A percentile compares a stretch with the other conserved stretches of the same genome.
These are phyloP conservation scores for Lepeophtheirus nordmannii DNA, from an alignment of 2,888 invertebrate species.

Conservation along the genomic window DNA sequence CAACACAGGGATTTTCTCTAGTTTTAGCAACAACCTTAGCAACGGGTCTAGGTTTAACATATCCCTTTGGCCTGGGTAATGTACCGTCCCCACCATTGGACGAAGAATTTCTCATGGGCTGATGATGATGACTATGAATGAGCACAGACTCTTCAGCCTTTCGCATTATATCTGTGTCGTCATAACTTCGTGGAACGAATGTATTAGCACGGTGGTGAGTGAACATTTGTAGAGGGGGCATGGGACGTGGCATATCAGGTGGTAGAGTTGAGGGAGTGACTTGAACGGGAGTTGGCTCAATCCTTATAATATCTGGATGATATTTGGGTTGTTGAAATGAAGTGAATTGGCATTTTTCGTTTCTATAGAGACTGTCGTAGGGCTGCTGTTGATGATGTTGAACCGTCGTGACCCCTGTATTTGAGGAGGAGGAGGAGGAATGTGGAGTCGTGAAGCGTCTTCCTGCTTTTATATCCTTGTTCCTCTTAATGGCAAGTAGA, in stretches of 20 bases:
- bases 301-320: slow-evolving; percentile 16
- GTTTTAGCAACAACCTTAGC: slow-evolving; percentile 48
- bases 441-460: slow-evolving; percentile 38
- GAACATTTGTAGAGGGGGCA: not conserved
- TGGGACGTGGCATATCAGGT: not conserved
- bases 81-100: slow-evolving; percentile 58
- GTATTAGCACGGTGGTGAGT: not conserved
- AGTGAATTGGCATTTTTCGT: slow-evolving; percentile 9
- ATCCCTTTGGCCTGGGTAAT: slow-evolving; percentile 62
- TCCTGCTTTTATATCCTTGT: slow-evolving; percentile 79
- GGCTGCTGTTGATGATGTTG: slow-evolving; percentile 17
- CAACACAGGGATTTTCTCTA: slow-evolving; percentile 27
- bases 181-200: not conserved
- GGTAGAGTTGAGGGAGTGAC: slow-evolving; percentile 2
- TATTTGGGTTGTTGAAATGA: not conserved
- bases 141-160: not conserved
- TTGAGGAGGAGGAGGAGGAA: slow-evolving; percentile 27
- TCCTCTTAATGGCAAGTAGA: slow-evolving; percentile 83
- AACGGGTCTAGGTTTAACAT: slow-evolving; percentile 55
- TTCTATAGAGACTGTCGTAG: slow-evolving; percentile 22
- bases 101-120: slow-evolving; percentile 27
- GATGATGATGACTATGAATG: slow-evolving; percentile 4
- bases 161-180: slow-evolving; percentile 15
- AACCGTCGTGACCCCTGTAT: slow-evolving; percentile 25
- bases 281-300: not conserved